These are phyloP conservation scores for Silurus asotus DNA, from an alignment of 2,113 vertebrate genomes.

Conservation along the genomic window DNA sequence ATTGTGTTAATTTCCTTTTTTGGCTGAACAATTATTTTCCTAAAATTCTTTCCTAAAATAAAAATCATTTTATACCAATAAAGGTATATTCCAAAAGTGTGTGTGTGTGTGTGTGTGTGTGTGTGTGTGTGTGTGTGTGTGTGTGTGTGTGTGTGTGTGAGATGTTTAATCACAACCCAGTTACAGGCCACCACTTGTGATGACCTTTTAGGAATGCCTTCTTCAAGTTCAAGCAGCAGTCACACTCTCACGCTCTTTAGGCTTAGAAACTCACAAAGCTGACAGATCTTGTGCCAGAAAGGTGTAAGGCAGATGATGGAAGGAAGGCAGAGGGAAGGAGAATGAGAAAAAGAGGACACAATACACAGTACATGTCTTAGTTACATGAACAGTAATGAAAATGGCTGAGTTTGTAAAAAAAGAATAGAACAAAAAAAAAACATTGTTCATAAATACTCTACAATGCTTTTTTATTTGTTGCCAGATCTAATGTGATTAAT, in stretches of 20 bases:
- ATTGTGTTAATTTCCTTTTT: neutral
- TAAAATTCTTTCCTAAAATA: too few relatives aligned
- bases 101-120: neutral
- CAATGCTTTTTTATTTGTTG: neutral
- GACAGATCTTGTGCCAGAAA: slow-evolving; percentile 44
- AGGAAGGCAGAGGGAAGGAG: neutral
- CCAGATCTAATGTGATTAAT: neutral
- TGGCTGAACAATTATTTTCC: neutral
- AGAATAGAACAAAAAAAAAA: neutral
- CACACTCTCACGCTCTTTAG: slow-evolving; percentile 29
- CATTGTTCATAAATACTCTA: neutral
- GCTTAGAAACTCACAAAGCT: slow-evolving; percentile 20
- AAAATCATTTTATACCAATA: slow-evolving; percentile 20
- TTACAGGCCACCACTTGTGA: slow-evolving; percentile 59
- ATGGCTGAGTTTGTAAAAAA: neutral
- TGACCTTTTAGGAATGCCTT: slow-evolving; percentile 29
- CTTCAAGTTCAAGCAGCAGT: slow-evolving; percentile 47
- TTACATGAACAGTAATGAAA: neutral
- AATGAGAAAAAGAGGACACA: neutral
- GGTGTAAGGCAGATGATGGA: slow-evolving; percentile 19
- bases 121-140: neutral
- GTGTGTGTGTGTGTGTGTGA: neutral
- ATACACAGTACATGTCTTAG: neutral
- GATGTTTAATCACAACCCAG: slow-evolving; percentile 53
- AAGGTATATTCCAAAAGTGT: neutral